These are phyloP conservation scores for Leucophenga maculata DNA, from an alignment of 2,888 invertebrate species.

Conservation along the genomic window DNA sequence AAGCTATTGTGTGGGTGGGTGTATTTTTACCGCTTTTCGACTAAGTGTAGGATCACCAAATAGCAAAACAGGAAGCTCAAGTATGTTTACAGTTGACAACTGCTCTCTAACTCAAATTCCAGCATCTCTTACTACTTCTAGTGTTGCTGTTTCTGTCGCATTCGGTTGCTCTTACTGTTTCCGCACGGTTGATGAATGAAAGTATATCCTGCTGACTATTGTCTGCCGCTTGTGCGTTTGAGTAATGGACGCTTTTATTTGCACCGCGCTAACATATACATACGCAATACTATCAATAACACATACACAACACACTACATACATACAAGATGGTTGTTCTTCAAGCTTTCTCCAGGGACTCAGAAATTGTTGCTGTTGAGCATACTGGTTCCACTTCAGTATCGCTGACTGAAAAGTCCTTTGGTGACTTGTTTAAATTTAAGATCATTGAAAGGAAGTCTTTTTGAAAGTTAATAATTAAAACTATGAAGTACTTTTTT, in stretches of 20 bases:
- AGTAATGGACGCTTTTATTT: constrained; percentile 68
- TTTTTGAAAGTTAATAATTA: too few species aligned
- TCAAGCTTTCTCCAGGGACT: too few species aligned
- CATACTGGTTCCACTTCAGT: neutral
- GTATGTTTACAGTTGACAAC: constrained; percentile 66
- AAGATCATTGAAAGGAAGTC: too few species aligned
- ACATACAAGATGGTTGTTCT: too few species aligned
- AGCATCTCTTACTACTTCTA: neutral
- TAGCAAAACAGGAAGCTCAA: constrained; percentile 63
- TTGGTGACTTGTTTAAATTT: too few species aligned
- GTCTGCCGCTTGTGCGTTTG: constrained; percentile 41
- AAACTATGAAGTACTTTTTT: too few species aligned
- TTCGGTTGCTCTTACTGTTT: neutral
- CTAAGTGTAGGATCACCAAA: constrained; percentile 53
- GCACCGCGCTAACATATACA: constrained; percentile 44
- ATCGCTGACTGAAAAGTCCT: too few species aligned
- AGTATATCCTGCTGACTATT: constrained; percentile 27
- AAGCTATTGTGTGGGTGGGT: constrained; percentile 21
- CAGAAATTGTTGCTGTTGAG: too few species aligned
- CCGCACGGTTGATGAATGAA: constrained; percentile 8
- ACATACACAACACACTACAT: too few species aligned
- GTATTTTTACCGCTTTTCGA: constrained; percentile 29
- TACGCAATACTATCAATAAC: constrained; percentile 4
- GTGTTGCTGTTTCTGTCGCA: neutral
- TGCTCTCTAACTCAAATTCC: constrained; percentile 10